A percentile compares a stretch with the other conserved stretches of the same genome.
Evolutionary conservation across 2,797 vertebrate species (phyloP).

Genomic region (Acrocephalus scirpaceus): DNA sequence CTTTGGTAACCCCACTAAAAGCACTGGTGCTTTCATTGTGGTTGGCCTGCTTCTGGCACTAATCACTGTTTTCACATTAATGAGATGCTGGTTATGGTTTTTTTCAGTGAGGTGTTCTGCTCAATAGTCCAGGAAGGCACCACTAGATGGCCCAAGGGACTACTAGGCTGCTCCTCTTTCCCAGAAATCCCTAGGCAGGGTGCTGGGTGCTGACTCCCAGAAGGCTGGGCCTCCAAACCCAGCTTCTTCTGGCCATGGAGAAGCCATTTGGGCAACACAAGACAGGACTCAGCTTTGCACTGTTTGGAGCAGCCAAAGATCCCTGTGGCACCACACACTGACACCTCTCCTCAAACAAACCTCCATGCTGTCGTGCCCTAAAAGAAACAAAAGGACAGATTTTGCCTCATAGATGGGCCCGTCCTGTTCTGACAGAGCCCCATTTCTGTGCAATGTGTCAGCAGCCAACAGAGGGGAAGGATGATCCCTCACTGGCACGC

Average conservation of each 20-base stretch:
- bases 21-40: neutral
- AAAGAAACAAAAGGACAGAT: neutral
- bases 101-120: neutral
- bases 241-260: neutral
- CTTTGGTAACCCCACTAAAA: conserved; percentile 9
- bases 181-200: neutral
- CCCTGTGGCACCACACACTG: neutral
- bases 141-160: conserved; percentile 43
- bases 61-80: neutral
- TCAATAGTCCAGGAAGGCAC: neutral
- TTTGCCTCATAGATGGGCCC: rapidly evolving
- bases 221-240: neutral
- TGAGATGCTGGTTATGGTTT: neutral
- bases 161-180: neutral
- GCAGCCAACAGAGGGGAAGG: neutral
- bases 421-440: neutral
- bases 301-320: neutral
- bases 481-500: neutral
- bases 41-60: neutral
- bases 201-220: rapidly evolving
- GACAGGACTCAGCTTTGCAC: neutral
- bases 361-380: rapidly evolving
- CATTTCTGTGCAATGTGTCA: neutral
- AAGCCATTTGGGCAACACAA: neutral
- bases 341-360: neutral